A percentile compares a stretch with the other conserved stretches of the same genome.
Evolutionary conservation across 2,888 invertebrate species (phyloP).

Genomic region (Periphyllus acericola): DNA sequence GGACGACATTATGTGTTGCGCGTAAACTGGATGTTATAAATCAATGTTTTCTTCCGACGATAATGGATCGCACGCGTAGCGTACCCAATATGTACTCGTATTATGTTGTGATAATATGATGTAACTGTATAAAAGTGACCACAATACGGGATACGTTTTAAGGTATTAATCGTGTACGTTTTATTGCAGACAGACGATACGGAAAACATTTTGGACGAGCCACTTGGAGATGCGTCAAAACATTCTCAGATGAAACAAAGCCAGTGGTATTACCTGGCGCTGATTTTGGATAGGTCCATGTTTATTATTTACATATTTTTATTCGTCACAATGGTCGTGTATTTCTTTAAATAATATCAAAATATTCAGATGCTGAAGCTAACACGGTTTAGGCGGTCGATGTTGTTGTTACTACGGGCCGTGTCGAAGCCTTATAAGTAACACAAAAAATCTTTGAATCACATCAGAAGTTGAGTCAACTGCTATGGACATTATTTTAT

Average conservation of each 20-base stretch:
- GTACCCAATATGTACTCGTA: no score
- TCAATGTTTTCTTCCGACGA: no score
- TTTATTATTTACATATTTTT: slow-evolving; percentile 72
- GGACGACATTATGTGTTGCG: no score
- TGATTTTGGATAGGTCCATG: slow-evolving; percentile 73
- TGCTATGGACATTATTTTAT: not conserved
- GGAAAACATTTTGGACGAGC: slow-evolving; percentile 3
- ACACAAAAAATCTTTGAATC: not conserved
- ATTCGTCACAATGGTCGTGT: slow-evolving; percentile 70
- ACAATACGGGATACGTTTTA: not conserved
- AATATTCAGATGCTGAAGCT: not conserved
- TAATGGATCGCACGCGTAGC: no score
- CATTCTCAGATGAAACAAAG: slow-evolving; percentile 65
- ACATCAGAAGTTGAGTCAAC: not conserved
- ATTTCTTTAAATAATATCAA: slow-evolving; percentile 67
- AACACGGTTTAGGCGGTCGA: no score
- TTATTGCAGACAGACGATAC: slow-evolving; percentile 1
- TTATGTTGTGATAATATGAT: no score
- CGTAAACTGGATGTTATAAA: no score
- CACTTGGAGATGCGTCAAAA: not conserved
- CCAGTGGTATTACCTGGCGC: slow-evolving; percentile 75
- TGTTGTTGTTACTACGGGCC: no score
- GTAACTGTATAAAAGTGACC: not conserved
- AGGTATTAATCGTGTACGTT: not conserved
- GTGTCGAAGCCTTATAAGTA: not conserved